Percentiles rank a stretch among this genome's conserved stretches.
These are phyloP conservation scores for Formica selysi DNA, from an alignment of 1,140 invertebrate genomes.

Conservation along the genomic window DNA sequence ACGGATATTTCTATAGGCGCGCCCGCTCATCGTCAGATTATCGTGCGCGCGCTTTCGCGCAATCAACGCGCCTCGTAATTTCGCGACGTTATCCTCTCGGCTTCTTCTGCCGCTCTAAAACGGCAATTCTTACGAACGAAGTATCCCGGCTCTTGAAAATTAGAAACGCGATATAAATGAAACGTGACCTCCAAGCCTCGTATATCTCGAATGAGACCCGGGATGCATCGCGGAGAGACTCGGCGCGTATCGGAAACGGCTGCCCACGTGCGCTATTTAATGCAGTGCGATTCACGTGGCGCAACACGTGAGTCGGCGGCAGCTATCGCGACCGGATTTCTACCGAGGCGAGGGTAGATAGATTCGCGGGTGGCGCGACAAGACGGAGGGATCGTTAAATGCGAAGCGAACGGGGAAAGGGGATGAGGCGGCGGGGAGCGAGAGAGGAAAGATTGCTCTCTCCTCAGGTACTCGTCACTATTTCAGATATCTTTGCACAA, in stretches of 20 bases:
- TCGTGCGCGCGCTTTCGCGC: neutral
- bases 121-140: no score
- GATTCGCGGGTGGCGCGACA: slow-evolving; percentile 35
- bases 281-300: slow-evolving; percentile 56
- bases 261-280: slow-evolving; percentile 48
- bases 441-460: neutral
- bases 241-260: slow-evolving; percentile 26
- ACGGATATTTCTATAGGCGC: slow-evolving; percentile 50
- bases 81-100: slow-evolving; percentile 6
- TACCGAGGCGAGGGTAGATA: slow-evolving; percentile 7
- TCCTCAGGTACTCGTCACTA: neutral
- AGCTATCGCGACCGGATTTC: slow-evolving; percentile 11
- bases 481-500: slow-evolving; percentile 22
- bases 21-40: neutral
- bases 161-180: slow-evolving; percentile 46
- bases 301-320: slow-evolving; percentile 47
- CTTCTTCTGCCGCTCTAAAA: neutral
- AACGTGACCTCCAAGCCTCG: slow-evolving; percentile 35
- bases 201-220: slow-evolving; percentile 8
- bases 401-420: neutral
- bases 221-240: slow-evolving; percentile 3
- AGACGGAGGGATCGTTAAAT: slow-evolving; percentile 28
- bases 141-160: slow-evolving; percentile 3
- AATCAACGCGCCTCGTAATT: neutral
- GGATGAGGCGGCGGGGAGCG: neutral